Conservation (phyloP, 1,140 invertebrate species). For the Bombus confusus region DNA sequence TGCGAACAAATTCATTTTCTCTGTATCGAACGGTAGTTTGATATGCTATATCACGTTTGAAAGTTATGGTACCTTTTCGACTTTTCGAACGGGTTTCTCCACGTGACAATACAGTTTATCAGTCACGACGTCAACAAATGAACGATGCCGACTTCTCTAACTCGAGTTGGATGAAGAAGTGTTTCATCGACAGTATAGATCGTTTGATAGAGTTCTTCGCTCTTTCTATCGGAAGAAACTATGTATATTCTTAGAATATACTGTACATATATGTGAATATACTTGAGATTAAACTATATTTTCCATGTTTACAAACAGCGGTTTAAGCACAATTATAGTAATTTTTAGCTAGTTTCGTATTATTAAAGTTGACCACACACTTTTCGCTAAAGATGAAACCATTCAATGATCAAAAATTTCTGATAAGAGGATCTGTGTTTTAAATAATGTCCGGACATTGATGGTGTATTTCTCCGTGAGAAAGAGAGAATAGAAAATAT, state of each 20-base stretch:
- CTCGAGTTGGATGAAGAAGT: background rate
- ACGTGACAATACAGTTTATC: background rate
- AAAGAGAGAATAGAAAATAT: background rate
- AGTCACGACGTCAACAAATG: background rate
- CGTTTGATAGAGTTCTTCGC: background rate
- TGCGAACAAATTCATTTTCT: conserved; percentile 9
- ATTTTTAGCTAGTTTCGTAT: too few species aligned
- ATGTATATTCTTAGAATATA: too few species aligned
- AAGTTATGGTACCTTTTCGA: too few species aligned
- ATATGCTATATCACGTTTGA: background rate
- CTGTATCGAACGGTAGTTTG: background rate
- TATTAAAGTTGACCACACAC: too few species aligned
- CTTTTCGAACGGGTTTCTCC: background rate
- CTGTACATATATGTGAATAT: too few species aligned
- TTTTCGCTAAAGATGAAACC: too few species aligned
- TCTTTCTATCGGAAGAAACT: too few species aligned
- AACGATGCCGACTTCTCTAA: background rate
- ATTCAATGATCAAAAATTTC: too few species aligned
- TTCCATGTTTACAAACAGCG: too few species aligned
- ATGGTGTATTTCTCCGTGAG: background rate
- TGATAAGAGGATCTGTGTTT: background rate
- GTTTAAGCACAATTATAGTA: too few species aligned
- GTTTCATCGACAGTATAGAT: background rate
- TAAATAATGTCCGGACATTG: background rate
- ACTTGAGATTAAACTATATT: background rate